Base-by-base conservation (phyloP, 2,888 invertebrate genomes). In the Osmoderma eremita region DNA sequence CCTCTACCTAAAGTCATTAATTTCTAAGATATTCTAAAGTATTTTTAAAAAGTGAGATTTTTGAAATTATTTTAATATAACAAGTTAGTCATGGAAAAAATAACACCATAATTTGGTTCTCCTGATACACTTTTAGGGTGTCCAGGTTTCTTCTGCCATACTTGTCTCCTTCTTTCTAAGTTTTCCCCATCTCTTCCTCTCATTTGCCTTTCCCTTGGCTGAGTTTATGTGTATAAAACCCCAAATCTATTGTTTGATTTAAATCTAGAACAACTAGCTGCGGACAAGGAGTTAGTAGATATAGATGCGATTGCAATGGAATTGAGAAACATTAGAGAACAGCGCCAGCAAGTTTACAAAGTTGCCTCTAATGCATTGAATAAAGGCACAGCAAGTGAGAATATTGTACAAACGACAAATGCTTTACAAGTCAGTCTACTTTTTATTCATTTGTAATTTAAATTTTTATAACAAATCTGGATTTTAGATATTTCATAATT, bases 241-340 rank as follows among this genome's bases (percentile, higher is more conserved):
- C 17, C 6, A 0, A 48, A 20, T 48, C 0, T 30, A 5, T 24
- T 24, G 3, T 24, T 24, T 24, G 3, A 4, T 24, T 6, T 30
- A 30, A 30, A 2, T 72, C 36, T 76, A 88, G 93, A 92, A 73
- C 92, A 94, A 78, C 83, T 95, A 17, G 90, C 92, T 71, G 87
- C 90, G 64, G 94, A 95, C 79, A 87, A 91, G 49, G 93, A 95
- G 80, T 86, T 97, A 67, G 88, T 88, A 74, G 93, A 93, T 15
- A 88, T 97, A 62, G 90, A 92, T 72, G 87, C 94, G 41, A 86
- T 97, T 13, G 92, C 92, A 54, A 88, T 91, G 54, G 93, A 95
- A 74, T 82, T 92, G 13, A 85, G 88, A 61, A 88, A 90, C 79
- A 91, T 93, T 0, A 84, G 90, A 63, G 84, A 86, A 12, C 89